Evolutionary conservation across 2,113 vertebrate species (phyloP), one percentile per base, ranked within the genome.

Genomic region (Gambusia affinis): DNA sequence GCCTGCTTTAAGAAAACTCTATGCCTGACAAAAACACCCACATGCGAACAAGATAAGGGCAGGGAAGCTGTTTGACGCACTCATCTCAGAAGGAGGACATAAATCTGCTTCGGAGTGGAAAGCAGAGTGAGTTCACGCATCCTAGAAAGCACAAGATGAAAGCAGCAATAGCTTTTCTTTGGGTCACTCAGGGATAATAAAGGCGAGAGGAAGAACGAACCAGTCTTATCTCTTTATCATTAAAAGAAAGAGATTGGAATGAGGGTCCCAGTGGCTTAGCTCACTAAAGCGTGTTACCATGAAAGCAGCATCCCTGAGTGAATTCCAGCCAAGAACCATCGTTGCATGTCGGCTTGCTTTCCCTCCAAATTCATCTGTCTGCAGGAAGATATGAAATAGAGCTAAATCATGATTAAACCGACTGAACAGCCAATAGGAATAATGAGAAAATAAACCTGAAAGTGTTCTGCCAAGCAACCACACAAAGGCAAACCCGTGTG

Each of bases 61-160:
- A 70, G 67, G 82, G 62, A 2, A 29, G 67, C 69, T 68, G 24
- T 42, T 42, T 42, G 4, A 15, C 12, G 39, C 70, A 19, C 66
- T 91, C 79, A 87, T 84, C 85, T 69, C 72, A 70, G 70, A 27
- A 27, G 39, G 60, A 64, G 75, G 61, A 72, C 54, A 37, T 62
- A 73, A 67, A 70, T 71, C 35, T 64, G 61, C 22, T 60, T 54
- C 66, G 63, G 70, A 74, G 54, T 2, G 3, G 64, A 75, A 65
- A 0, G 33, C 51, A 70, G 61, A 67, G 61, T 64, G 57, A 86
- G 44, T 79, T 80, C 54, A 69, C 54, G 72, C 74, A 78, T 88
- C 77, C 85, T 73, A 28, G 29, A 70, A 68, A 19, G 76, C 39
- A 12, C 31, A 64, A 89, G 80, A 90, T 90, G 79, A 91, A 90